Evolutionary conservation across 1,140 invertebrate genomes (phyloP), one percentile per base, ranked within the genome.

Genomic region (Drosophila novamexicana): DNA sequence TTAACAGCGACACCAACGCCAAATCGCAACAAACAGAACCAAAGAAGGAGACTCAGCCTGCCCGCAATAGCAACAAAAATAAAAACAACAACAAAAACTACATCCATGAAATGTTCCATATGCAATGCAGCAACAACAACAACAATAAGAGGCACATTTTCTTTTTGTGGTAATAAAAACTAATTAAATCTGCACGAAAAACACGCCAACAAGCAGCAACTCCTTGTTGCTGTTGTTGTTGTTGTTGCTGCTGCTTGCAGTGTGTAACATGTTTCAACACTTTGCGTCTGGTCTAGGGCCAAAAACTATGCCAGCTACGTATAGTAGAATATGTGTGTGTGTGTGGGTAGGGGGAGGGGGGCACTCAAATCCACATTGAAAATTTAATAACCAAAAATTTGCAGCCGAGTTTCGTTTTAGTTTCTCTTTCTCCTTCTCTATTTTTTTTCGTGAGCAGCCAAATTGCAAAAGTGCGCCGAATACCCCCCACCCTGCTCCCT

Each of bases 371-470:
- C 73, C 75, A 79, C 66, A 85, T 85, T 85, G 81, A 85, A 86
- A 86, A 86, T 88, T 86, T 86, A 86, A 86, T 85, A 85, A 85
- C 81, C 82, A 67, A 85, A 85, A 85, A 79, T 75, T 79, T 73
- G 63, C 64, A 58, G 63, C 39, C 56, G 37, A 61, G 66, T 62
- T 69, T 61, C 47, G 57, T 16, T 69, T 53, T 16, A 18, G 29
- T 58, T 47, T 47, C 8, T 16, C 10, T 32, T 36, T 42, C 3
- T 58, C 9, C 39, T 22, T 36, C 7, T 16, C 9, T 10, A 34
- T 9, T 29, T 45, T 39, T 12, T 49, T 40, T 16, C 18, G 34
- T 54, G 44, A 58, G 77, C 59, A 80, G 75, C 70, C 75, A 83
- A 83, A 71, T 75, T 71, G 79, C 75, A 63, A 44, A 56, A 73